These are phyloP conservation scores for Climacteris rufus DNA, from an alignment of 2,113 vertebrate genomes.

Conservation along the genomic window DNA sequence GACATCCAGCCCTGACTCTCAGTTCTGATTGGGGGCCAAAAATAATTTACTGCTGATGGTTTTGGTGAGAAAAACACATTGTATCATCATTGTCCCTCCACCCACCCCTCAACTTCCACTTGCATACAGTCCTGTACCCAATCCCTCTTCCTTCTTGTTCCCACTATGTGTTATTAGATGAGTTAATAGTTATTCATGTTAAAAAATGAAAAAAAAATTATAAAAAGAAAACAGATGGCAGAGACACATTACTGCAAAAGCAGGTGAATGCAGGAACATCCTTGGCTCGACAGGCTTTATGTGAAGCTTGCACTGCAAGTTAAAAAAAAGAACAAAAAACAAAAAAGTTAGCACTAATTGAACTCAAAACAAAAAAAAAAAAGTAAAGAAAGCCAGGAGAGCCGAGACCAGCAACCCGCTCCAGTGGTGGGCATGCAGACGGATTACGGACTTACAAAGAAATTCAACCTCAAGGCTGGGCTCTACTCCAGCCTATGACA, in stretches of 20 bases:
- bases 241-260: constrained; percentile 83
- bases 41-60: background rate
- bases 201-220: constrained; percentile 30
- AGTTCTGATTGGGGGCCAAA: background rate
- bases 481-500: constrained; percentile 8
- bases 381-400: constrained; percentile 40
- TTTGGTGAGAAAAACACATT: background rate
- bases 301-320: constrained; percentile 89
- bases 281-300: constrained; percentile 85
- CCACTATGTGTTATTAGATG: constrained; percentile 64
- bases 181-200: constrained; percentile 76
- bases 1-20: background rate
- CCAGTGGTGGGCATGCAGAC: constrained; percentile 58
- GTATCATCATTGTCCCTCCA: background rate
- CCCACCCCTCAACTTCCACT: constrained; percentile 6
- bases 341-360: constrained; percentile 77
- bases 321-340: constrained; percentile 79
- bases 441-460: constrained; percentile 21
- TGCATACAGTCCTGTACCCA: background rate
- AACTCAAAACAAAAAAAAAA: constrained; percentile 32
- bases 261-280: constrained; percentile 83
- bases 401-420: constrained; percentile 56
- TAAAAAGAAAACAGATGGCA: constrained; percentile 73
- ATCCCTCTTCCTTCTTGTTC: constrained; percentile 37
- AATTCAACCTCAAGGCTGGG: background rate